phyloP scores from a whole-genome alignment of 64 coral and sea anemone species.

The Dendrophyllia cribrosa region DNA sequence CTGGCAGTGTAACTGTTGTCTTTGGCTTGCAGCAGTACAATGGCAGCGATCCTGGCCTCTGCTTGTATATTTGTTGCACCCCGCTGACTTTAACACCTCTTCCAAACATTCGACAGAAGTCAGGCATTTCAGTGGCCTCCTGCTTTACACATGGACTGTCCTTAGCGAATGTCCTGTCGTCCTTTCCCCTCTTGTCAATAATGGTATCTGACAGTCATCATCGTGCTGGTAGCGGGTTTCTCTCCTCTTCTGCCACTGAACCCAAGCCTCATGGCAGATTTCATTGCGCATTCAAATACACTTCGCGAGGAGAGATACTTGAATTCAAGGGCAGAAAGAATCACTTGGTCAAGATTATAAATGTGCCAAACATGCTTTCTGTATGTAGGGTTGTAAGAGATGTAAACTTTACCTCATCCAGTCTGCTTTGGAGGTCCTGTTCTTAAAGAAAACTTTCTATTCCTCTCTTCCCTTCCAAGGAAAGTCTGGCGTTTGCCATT shows the following conservation, averaged over 20 bases:
- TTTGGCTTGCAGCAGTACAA: conserved; percentile 52
- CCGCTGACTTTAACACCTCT: conserved; percentile 40
- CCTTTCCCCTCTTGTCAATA: conserved; percentile 36
- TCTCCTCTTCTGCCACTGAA: conserved; percentile 34
- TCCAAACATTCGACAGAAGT: conserved; percentile 24
- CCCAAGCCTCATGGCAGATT: conserved; percentile 59
- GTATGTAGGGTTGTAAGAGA: conserved; percentile 62
- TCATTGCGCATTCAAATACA: conserved; percentile 43
- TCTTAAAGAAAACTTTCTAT: conserved; percentile 46
- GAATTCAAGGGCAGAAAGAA: conserved; percentile 64
- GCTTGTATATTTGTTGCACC: conserved; percentile 41
- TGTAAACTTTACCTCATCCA: conserved; percentile 44
- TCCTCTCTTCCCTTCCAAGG: conserved; percentile 50
- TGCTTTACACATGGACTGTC: conserved; percentile 37
- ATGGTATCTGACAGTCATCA: too few species aligned
- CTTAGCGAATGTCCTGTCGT: conserved; percentile 42
- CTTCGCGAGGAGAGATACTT: conserved; percentile 42
- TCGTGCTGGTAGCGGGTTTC: too few species aligned
- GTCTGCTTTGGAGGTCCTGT: conserved; percentile 55
- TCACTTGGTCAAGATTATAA: conserved; percentile 55
- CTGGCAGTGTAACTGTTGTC: conserved; percentile 32
- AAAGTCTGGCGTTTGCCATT: conserved; percentile 29
- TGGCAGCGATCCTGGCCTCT: conserved; percentile 37
- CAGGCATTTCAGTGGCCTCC: conserved; percentile 31
- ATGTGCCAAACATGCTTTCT: conserved; percentile 60